These are phyloP conservation scores for Xylocopa sonorina DNA, from an alignment of 1,140 invertebrate species.

Conservation along the genomic window DNA sequence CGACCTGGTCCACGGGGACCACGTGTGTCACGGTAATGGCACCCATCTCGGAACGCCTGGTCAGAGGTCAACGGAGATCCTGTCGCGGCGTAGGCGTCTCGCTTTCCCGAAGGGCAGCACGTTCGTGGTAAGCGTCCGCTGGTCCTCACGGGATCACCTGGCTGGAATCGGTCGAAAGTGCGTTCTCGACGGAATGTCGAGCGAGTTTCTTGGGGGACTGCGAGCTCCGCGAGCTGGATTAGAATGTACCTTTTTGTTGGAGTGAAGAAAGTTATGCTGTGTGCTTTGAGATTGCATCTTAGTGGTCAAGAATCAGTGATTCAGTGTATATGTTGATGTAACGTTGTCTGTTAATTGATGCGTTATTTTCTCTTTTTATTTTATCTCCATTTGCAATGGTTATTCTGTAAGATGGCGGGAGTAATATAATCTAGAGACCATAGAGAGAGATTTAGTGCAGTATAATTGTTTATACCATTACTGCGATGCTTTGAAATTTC, in stretches of 20 bases:
- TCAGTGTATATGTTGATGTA: too few relatives aligned
- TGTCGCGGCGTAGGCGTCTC: constrained; percentile 81
- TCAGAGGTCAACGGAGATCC: constrained; percentile 51
- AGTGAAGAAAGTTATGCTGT: too few relatives aligned
- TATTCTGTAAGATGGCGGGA: too few relatives aligned
- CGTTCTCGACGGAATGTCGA: constrained; percentile 15
- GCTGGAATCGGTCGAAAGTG: neutral
- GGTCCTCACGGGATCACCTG: neutral
- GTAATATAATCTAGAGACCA: too few relatives aligned
- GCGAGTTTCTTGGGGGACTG: neutral
- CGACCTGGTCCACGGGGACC: constrained; percentile 52
- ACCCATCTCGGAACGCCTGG: constrained; percentile 36
- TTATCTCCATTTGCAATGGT: too few relatives aligned
- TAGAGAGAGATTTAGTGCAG: too few relatives aligned
- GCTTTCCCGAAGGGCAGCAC: constrained; percentile 83
- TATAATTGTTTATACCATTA: too few relatives aligned
- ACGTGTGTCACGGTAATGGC: constrained; percentile 58
- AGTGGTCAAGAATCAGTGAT: neutral
- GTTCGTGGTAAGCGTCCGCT: constrained; percentile 82
- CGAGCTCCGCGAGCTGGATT: neutral
- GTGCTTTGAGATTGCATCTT: neutral
- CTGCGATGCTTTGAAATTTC: too few relatives aligned
- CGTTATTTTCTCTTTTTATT: too few relatives aligned
- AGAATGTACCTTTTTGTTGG: too few relatives aligned
- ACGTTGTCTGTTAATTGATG: too few relatives aligned